Evolutionary conservation across 64 coral and sea anemone genomes (phyloP).

Genomic region (Trachythela sp.): DNA sequence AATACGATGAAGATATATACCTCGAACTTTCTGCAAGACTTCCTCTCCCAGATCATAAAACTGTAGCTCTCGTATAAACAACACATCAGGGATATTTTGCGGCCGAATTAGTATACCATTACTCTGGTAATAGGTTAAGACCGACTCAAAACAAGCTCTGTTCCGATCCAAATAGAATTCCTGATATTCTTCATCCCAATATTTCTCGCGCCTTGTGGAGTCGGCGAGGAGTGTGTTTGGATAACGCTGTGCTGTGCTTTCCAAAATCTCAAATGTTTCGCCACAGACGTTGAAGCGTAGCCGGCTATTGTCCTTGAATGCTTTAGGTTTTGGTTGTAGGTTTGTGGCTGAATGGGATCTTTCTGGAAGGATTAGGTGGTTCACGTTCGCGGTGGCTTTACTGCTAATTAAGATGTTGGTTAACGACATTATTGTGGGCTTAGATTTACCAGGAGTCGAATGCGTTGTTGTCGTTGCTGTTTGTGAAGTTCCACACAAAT

Average conservation of each 20-base stretch:
- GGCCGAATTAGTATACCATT: conserved; percentile 83
- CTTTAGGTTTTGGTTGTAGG: neutral
- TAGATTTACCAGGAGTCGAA: neutral
- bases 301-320: conserved; percentile 27
- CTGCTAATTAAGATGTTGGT: too few relatives aligned
- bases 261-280: conserved; percentile 77
- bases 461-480: neutral
- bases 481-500: neutral
- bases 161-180: conserved; percentile 77
- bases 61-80: conserved; percentile 65
- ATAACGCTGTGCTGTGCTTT: conserved; percentile 76
- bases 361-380: too few relatives aligned
- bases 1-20: too few relatives aligned
- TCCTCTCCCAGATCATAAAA: conserved; percentile 74
- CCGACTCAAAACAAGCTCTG: conserved; percentile 71
- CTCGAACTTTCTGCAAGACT: conserved; percentile 37
- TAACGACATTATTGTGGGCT: neutral
- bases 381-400: too few relatives aligned
- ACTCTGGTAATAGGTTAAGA: conserved; percentile 86
- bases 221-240: conserved; percentile 79
- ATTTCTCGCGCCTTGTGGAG: conserved; percentile 50
- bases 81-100: conserved; percentile 61
- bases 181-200: conserved; percentile 42
- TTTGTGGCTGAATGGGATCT: neutral
- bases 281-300: conserved; percentile 80